Base-by-base conservation (phyloP, 2,888 invertebrate species). In the Sphaeridia pumilis region DNA sequence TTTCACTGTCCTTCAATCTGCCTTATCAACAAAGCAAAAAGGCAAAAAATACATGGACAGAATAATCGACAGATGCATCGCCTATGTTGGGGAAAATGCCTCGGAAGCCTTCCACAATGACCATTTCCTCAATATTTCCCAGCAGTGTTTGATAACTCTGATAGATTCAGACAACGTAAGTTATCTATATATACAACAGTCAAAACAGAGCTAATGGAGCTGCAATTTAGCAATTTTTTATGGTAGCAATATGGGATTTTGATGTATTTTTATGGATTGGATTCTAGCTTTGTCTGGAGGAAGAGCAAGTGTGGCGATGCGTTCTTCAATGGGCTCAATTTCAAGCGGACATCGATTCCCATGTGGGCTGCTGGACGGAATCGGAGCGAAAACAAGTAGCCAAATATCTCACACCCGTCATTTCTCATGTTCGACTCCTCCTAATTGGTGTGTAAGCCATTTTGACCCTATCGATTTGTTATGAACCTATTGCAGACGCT, bases 271-370 rank as follows among this genome's bases (percentile, higher is more conserved):
- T 57, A n/a, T n/a, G n/a, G n/a, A n/a, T n/a, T n/a, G n/a, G n/a
- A n/a, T n/a, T 66, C n/a, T 67, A 87, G 84, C 75, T 92, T 22
- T 87, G 87, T 43, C 70, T 92, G 45, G 90, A 90, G 69, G 92
- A 93, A 70, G 92, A 92, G 70, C 88, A 92, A 67, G 90, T 93
- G 1, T 92, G 92, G 90, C 78, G 92, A 41, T 86, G 87, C 49
- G 88, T 87, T 0, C 73, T 93, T 25, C 83, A 82, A 57, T 93
- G 92, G 92, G 87, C 90, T 25, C 90, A 92, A 73, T 85, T 89
- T 72, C 87, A 78, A 65, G 88, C 89, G 0, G 88, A 88, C 27
- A 89, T 92, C 35, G 85, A 88, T 34, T 88, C 89, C 72, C 88
- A 88, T 42, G 85, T 89, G 0, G 83, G 85, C 41, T 87, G 88